phyloP scores from a whole-genome alignment of 2,113 vertebrate genomes.

The Chlorodrepanis virens region DNA sequence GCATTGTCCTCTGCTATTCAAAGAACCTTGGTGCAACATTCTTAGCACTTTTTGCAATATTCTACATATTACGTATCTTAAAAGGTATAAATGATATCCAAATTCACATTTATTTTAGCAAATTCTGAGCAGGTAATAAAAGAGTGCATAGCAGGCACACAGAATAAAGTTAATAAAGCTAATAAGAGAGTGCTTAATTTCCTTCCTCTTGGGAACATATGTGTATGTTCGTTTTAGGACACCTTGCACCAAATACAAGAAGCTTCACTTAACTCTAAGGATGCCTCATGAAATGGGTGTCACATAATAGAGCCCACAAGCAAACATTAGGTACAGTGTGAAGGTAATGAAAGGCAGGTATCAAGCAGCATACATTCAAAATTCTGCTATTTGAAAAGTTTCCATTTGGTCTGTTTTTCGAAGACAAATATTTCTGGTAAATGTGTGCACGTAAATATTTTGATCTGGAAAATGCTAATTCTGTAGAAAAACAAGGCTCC shows the following conservation, averaged over 20 bases:
- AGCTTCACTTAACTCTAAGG: background rate
- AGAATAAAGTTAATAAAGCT: background rate
- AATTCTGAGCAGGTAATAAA: background rate
- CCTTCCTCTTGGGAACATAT: background rate
- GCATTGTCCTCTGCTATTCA: background rate
- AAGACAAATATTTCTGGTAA: background rate
- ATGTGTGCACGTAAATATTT: background rate
- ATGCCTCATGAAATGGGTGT: background rate
- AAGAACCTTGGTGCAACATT: background rate
- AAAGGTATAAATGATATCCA: background rate
- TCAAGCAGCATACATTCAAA: background rate
- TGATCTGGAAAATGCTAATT: background rate
- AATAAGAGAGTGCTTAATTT: background rate
- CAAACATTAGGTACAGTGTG: background rate
- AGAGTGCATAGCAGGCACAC: background rate
- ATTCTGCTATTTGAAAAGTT: background rate
- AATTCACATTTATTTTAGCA: background rate
- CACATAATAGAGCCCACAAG: accelerated
- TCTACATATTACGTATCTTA: background rate
- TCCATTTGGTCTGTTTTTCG: background rate
- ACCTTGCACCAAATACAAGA: background rate
- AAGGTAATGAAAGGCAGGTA: background rate
- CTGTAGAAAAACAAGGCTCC: background rate
- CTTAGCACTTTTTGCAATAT: background rate
- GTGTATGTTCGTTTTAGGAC: background rate